These are phyloP conservation scores for Itoplectis maculator DNA, from an alignment of 2,888 invertebrate genomes.

Conservation along the genomic window DNA sequence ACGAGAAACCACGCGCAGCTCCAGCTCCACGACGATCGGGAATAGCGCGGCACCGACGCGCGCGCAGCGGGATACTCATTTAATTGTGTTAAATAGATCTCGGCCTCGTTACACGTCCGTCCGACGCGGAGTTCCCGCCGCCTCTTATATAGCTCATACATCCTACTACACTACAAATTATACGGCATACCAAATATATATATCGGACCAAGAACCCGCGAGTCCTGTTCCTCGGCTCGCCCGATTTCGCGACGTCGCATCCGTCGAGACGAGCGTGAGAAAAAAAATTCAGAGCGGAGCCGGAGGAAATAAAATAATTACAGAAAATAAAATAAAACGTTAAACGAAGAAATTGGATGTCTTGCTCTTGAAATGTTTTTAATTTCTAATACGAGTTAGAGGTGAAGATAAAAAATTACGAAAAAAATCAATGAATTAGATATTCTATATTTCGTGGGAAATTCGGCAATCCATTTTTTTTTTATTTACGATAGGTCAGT, in stretches of 20 bases:
- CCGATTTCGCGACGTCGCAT: not conserved
- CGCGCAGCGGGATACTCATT: constrained; percentile 63
- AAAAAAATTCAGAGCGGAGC: not conserved
- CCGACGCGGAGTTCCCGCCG: constrained; percentile 4
- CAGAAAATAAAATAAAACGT: too few relatives aligned
- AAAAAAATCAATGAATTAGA: too few relatives aligned
- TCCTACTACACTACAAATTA: constrained; percentile 32
- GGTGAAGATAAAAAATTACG: too few relatives aligned
- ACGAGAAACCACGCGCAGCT: constrained; percentile 63
- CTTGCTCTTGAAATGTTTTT: too few relatives aligned
- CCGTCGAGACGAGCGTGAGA: not conserved
- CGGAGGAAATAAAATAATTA: too few relatives aligned
- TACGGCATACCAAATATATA: constrained; percentile 20
- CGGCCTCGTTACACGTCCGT: constrained; percentile 51
- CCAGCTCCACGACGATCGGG: constrained; percentile 23
- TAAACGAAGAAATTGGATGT: too few relatives aligned
- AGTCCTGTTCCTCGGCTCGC: not conserved
- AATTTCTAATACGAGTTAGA: too few relatives aligned
- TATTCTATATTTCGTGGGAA: too few relatives aligned
- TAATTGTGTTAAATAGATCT: constrained; percentile 66
- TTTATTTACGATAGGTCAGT: too few relatives aligned
- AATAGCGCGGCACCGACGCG: constrained; percentile 44
- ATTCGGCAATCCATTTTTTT: too few relatives aligned
- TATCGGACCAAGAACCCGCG: too few relatives aligned
- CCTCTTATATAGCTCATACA: constrained; percentile 16